phyloP scores from a whole-genome alignment of 2,113 vertebrate genomes.

The Phocoena sinus region DNA sequence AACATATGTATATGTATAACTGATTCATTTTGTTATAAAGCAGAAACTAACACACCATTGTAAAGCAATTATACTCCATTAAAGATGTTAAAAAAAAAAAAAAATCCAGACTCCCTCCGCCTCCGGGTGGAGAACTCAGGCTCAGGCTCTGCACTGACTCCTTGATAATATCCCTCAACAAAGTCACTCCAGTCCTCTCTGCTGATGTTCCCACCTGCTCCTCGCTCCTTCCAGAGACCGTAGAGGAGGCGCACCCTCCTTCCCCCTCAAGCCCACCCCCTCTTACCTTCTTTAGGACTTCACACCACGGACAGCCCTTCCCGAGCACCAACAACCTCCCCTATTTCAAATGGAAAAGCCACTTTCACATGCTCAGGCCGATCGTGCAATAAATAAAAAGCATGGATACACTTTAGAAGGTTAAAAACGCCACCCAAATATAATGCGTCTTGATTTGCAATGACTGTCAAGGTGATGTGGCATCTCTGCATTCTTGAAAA shows the following conservation, averaged over 20 bases:
- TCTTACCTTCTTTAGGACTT: not conserved
- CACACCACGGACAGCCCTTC: fast-evolving
- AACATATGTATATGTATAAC: too few species aligned
- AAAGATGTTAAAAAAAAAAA: too few species aligned
- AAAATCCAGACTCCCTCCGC: not conserved
- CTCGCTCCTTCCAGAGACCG: fast-evolving
- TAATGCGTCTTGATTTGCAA: not conserved
- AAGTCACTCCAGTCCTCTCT: not conserved
- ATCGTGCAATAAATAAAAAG: not conserved
- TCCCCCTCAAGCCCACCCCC: fast-evolving
- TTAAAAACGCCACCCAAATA: not conserved
- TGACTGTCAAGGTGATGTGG: not conserved
- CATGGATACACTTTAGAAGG: not conserved
- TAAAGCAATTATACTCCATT: too few species aligned
- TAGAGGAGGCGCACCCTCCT: fast-evolving
- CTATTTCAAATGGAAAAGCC: not conserved
- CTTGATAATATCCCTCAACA: not conserved
- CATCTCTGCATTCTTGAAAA: not conserved
- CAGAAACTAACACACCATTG: too few species aligned
- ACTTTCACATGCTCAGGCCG: not conserved
- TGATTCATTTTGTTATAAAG: too few species aligned
- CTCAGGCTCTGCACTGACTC: not conserved
- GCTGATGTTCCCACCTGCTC: fast-evolving
- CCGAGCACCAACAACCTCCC: not conserved
- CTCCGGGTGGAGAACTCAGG: fast-evolving